phyloP scores from a whole-genome alignment of 1,140 invertebrate genomes.

The Drosophila kohkoa region DNA sequence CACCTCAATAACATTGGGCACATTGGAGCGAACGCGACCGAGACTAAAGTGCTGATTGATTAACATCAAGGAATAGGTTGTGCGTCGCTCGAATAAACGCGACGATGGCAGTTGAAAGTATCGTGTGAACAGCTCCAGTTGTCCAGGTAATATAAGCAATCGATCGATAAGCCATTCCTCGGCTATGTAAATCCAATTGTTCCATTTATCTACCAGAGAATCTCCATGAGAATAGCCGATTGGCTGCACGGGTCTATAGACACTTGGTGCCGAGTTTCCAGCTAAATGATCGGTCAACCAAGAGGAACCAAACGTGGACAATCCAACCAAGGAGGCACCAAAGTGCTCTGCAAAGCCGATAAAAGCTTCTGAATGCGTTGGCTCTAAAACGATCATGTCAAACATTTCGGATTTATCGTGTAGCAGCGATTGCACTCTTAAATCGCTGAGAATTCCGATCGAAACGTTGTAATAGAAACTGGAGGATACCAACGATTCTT shows the following conservation, averaged over 20 bases:
- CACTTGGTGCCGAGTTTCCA: constrained; percentile 58
- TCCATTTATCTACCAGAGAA: constrained; percentile 73
- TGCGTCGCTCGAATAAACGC: constrained; percentile 26
- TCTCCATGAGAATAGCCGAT: constrained; percentile 64
- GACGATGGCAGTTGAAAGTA: constrained; percentile 53
- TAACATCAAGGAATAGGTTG: constrained; percentile 54
- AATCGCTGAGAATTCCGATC: constrained; percentile 23
- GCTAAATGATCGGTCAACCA: constrained; percentile 51
- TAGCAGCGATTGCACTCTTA: constrained; percentile 45
- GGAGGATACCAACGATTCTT: constrained; percentile 1
- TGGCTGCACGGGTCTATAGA: constrained; percentile 73
- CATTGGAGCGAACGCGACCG: constrained; percentile 55
- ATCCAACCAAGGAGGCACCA: constrained; percentile 55
- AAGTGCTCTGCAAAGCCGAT: constrained; percentile 61
- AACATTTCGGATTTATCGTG: constrained; percentile 43
- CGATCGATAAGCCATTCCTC: constrained; percentile 46
- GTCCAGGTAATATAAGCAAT: constrained; percentile 52
- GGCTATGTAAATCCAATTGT: constrained; percentile 71
- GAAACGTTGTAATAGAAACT: constrained; percentile 25
- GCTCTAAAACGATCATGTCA: constrained; percentile 64
- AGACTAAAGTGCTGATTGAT: constrained; percentile 69
- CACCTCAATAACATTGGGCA: constrained; percentile 79
- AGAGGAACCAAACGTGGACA: constrained; percentile 41
- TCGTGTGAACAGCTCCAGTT: constrained; percentile 62
- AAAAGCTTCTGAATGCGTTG: constrained; percentile 47